Evolutionary conservation across 2,888 invertebrate genomes (phyloP).

Genomic region (Sminthurinus aureus): DNA sequence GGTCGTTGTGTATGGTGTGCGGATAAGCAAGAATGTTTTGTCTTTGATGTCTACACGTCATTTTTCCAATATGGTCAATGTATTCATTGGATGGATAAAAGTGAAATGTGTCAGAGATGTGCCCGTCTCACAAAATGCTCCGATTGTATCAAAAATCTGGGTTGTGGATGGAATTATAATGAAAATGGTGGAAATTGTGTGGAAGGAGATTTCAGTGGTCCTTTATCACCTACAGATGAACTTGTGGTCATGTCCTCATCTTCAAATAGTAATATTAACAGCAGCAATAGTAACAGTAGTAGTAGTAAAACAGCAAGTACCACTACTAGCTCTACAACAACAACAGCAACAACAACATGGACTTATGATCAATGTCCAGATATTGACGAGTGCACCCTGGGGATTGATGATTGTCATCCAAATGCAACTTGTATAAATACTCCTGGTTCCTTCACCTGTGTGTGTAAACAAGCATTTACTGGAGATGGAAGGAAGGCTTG

Average conservation of each 20-base stretch:
- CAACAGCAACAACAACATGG: conserved; percentile 67
- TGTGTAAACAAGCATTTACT: conserved; percentile 80
- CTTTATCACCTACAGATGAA: conserved; percentile 63
- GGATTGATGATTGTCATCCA: conserved; percentile 86
- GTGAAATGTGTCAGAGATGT: conserved; percentile 82
- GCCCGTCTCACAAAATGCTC: conserved; percentile 65
- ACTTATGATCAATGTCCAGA: conserved; percentile 92
- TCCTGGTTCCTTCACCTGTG: conserved; percentile 87
- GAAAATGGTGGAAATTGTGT: conserved; percentile 87
- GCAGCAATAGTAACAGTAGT: no score
- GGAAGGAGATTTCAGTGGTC: conserved; percentile 84
- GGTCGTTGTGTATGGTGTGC: conserved; percentile 97
- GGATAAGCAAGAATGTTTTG: conserved; percentile 76
- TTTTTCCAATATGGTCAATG: conserved; percentile 93
- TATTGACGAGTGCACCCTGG: conserved; percentile 90
- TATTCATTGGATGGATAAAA: conserved; percentile 89
- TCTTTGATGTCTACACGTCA: conserved; percentile 94
- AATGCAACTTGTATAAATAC: conserved; percentile 93
- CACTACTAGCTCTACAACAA: neutral
- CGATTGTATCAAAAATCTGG: conserved; percentile 65
- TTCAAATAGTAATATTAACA: neutral
- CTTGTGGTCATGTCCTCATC: conserved; percentile 5
- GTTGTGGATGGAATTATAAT: conserved; percentile 96
- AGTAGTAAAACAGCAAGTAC: neutral
- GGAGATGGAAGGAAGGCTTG: conserved; percentile 87